Percentiles rank a stretch among this genome's conserved stretches.
phyloP scores from a whole-genome alignment of 2,888 invertebrate species.

The Stenchaetothrips biformis region DNA sequence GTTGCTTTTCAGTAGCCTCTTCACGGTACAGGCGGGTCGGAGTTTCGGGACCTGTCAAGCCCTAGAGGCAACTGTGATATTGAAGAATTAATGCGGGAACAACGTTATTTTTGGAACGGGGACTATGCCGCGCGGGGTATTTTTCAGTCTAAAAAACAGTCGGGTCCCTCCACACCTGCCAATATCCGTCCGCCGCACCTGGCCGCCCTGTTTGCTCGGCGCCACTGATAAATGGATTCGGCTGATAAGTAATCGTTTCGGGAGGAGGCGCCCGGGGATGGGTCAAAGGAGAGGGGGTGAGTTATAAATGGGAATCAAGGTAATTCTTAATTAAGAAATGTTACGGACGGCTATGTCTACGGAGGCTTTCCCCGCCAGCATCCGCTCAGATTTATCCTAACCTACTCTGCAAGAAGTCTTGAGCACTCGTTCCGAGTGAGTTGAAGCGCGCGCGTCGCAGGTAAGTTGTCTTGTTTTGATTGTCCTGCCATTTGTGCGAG shows the following conservation, averaged over 20 bases:
- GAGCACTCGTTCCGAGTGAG: neutral
- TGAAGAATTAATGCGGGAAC: no score
- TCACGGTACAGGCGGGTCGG: no score
- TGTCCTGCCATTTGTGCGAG: no score
- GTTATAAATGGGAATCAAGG: constrained; percentile 7
- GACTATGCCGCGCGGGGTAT: no score
- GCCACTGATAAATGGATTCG: constrained; percentile 15
- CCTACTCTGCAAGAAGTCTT: neutral
- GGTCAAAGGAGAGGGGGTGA: neutral
- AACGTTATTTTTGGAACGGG: no score
- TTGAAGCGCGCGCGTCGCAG: neutral
- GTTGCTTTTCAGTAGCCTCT: no score
- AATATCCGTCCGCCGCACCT: constrained; percentile 13
- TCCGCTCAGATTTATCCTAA: neutral
- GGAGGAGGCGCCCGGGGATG: neutral
- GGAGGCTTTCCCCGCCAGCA: no score
- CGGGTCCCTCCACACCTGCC: neutral
- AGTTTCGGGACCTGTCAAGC: no score
- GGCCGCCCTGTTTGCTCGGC: neutral
- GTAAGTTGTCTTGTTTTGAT: neutral
- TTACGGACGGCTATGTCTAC: neutral
- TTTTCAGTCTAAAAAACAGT: no score
- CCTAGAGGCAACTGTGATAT: no score
- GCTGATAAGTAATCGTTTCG: constrained; percentile 13
- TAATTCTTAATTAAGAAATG: constrained; percentile 22